phyloP scores from a whole-genome alignment of 2,888 invertebrate genomes.

The Ecdyonurus torrentis region DNA sequence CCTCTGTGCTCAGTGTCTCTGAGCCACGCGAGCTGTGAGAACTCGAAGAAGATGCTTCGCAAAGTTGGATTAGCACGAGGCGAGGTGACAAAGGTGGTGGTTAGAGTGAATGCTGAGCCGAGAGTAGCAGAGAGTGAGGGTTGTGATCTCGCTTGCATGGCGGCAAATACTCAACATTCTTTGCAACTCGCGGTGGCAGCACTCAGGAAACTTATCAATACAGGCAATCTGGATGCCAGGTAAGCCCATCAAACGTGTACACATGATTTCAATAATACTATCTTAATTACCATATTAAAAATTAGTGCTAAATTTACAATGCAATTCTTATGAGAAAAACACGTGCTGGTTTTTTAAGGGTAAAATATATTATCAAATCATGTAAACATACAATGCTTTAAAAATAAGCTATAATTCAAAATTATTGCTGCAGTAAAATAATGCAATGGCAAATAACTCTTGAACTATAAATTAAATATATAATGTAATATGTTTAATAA shows the following conservation, averaged over 20 bases:
- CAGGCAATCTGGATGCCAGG: neutral
- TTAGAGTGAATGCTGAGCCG: neutral
- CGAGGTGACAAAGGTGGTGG: slow-evolving; percentile 4
- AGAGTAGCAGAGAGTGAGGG: neutral
- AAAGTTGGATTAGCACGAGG: slow-evolving; percentile 3
- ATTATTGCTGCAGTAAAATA: no score
- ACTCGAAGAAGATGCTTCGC: slow-evolving; percentile 5
- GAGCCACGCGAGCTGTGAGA: slow-evolving; percentile 4
- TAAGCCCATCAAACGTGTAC: neutral
- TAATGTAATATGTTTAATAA: neutral
- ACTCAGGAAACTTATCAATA: neutral
- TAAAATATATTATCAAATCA: no score
- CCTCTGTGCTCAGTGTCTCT: neutral
- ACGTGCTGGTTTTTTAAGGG: no score
- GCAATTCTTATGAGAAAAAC: no score
- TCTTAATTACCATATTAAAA: no score
- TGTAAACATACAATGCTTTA: no score
- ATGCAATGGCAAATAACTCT: no score
- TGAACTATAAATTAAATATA: no score
- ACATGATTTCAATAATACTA: neutral
- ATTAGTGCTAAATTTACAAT: no score
- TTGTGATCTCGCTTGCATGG: neutral
- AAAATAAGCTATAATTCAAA: no score
- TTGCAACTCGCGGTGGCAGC: neutral
- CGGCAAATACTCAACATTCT: neutral